Evolutionary conservation across 2,113 vertebrate genomes (phyloP), one percentile per base, ranked within the genome.

Genomic region (Gavia stellata): DNA sequence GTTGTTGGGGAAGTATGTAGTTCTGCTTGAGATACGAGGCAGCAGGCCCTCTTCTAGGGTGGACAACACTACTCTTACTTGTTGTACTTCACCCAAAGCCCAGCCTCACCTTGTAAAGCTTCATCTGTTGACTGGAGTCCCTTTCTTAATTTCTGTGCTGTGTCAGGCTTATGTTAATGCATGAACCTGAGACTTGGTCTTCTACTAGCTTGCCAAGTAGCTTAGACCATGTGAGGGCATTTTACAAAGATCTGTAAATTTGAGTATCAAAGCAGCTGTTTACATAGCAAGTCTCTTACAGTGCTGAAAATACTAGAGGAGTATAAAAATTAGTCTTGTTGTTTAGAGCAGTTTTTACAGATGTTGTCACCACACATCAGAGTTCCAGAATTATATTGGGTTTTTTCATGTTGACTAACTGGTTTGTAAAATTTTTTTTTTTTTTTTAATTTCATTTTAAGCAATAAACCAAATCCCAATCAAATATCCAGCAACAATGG

Each of bases 391-490:
- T 44, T 50, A 50, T 29, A 14, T 82, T 68, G 8, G 14, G 81
- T 65, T 16, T 45, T 56, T 85, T 81, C 29, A 5, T 86, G 21
- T 81, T 91, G 47, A 81, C 11, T 61, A 68, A 31, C 15, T 5
- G 11, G 7, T 63, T 92, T 50, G 53, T 89, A 95, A 96, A 95
- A 70, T 61, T 68, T 78, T 90, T 78, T 82, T 70, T 47, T 38
- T 84, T 49, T 93, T 67, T 62, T 23, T 77, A 68, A 75, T 81
- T 85, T 28, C 44, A 56, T 95, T 97, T 94, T 66, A 98, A 99
- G 99, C 98, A 99, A 99, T 97, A 99, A 99, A 98, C 99, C 99
- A 97, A 99, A 99, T 98, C 99, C 99, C 91, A 99, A 99, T 98
- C 99, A 99, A 98, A 99, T 99, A 98, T 98, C 99, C 14, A 98